Base-by-base conservation (phyloP, 2,113 vertebrate species). In the Megaceryle torquata region DNA sequence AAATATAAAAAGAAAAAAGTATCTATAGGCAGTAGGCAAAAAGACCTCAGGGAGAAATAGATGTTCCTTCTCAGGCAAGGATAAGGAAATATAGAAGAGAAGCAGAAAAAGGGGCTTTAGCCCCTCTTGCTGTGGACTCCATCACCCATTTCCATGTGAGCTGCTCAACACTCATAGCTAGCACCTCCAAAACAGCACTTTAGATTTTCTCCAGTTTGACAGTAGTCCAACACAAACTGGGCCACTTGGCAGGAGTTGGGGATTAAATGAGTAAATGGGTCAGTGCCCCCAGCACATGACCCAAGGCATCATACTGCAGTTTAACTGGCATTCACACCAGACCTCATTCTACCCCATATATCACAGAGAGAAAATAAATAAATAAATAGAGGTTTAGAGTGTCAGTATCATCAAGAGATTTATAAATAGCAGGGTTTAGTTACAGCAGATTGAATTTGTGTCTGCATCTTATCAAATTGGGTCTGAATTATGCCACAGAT, bases 381-480 rank as follows among this genome's bases (percentile, higher is more conserved):
- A 48, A 48, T 20, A 48, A 48, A 48, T 20, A 37, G 37, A 41
- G 39, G 54, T 63, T 54, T 67, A 11, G 88, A 61, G 51, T 16
- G 59, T 60, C 88, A 70, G 90, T 37, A 92, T 70, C 82, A 70
- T 56, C 88, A 61, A 51, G 78, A 89, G 91, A 57, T 93, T 95
- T 95, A 85, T 85, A 92, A 95, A 56, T 80, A 60, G 46, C 0
- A 9, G 86, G 89, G 41, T 82, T 96, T 70, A 82, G 85, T 91
- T 93, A 88, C 79, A 93, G 46, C 37, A 95, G 76, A 90, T 78
- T 83, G 76, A 95, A 78, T 83, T 82, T 0, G 0, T 61, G 88
- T 22, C 93, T 95, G 91, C 3, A 0, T 96, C 79, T 96, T 94
- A 92, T 95, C 95, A 97, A 92, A 70, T 19, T 41, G 16, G n/a